These are phyloP conservation scores for Tetranychus truncatus DNA, from an alignment of 2,888 invertebrate genomes.

Conservation along the genomic window DNA sequence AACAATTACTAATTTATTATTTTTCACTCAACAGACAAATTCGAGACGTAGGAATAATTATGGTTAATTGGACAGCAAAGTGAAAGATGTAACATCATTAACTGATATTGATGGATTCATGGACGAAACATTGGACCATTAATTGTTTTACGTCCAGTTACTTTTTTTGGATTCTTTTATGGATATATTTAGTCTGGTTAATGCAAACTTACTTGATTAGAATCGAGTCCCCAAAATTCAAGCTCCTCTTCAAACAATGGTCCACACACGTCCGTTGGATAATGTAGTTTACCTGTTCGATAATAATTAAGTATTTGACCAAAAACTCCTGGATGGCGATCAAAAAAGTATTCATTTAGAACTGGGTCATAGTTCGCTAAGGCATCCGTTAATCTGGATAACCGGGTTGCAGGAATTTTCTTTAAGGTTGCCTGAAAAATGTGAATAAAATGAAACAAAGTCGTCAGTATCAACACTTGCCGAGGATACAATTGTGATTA, in stretches of 20 bases:
- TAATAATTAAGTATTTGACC: slow-evolving; percentile 74
- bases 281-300: slow-evolving; percentile 40
- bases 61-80: too few species aligned
- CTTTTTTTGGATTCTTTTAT: neutral
- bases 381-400: slow-evolving; percentile 62
- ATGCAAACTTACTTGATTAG: slow-evolving; percentile 33
- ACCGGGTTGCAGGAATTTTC: slow-evolving; percentile 68
- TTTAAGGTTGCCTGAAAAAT: slow-evolving; percentile 47
- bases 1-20: too few species aligned
- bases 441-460: neutral
- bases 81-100: too few species aligned
- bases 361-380: slow-evolving; percentile 73
- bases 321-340: slow-evolving; percentile 71
- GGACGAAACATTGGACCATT: neutral
- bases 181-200: neutral
- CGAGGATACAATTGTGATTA: too few species aligned
- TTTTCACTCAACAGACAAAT: too few species aligned
- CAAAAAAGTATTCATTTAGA: slow-evolving; percentile 72
- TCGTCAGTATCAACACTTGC: too few species aligned
- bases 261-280: slow-evolving; percentile 40
- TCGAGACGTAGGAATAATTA: too few species aligned
- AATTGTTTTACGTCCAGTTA: neutral
- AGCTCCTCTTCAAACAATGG: slow-evolving; percentile 40
- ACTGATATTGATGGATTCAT: neutral
- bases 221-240: slow-evolving; percentile 39